Percentiles rank a stretch among this genome's conserved stretches.
Conservation (phyloP, 2,888 invertebrate genomes). For the Notodonta dromedarius region DNA sequence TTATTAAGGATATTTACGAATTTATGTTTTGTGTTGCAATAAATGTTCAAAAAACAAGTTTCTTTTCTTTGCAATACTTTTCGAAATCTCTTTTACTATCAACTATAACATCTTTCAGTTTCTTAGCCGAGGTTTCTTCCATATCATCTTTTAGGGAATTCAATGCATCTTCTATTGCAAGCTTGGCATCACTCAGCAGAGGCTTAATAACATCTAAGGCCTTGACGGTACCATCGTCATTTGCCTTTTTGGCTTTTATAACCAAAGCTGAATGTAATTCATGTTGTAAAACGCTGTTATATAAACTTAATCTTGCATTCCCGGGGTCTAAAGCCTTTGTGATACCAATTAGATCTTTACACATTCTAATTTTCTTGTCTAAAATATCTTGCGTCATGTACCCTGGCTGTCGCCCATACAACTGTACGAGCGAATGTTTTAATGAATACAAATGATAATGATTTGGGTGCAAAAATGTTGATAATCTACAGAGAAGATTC, state of each 20-base stretch:
- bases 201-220: slow-evolving; percentile 64
- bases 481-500: slow-evolving; percentile 86
- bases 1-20: slow-evolving; percentile 28
- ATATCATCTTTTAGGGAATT: slow-evolving; percentile 77
- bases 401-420: slow-evolving; percentile 89
- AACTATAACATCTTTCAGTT: slow-evolving; percentile 74
- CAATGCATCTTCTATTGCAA: slow-evolving; percentile 71
- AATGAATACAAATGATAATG: slow-evolving; percentile 93
- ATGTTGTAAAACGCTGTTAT: slow-evolving; percentile 90
- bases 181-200: slow-evolving; percentile 74
- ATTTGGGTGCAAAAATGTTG: slow-evolving; percentile 91
- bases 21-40: slow-evolving; percentile 15
- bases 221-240: slow-evolving; percentile 53
- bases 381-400: slow-evolving; percentile 85
- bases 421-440: slow-evolving; percentile 92
- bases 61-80: slow-evolving; percentile 76
- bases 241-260: slow-evolving; percentile 74
- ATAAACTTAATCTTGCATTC: slow-evolving; percentile 89
- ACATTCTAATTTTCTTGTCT: slow-evolving; percentile 87
- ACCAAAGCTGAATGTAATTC: slow-evolving; percentile 86
- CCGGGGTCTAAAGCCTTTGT: slow-evolving; percentile 88
- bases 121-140: slow-evolving; percentile 82
- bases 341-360: slow-evolving; percentile 85
- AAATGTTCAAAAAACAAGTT: slow-evolving; percentile 46
- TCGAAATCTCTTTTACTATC: slow-evolving; percentile 77